phyloP scores from a whole-genome alignment of 2,797 vertebrate species.

The Ceryle rudis region DNA sequence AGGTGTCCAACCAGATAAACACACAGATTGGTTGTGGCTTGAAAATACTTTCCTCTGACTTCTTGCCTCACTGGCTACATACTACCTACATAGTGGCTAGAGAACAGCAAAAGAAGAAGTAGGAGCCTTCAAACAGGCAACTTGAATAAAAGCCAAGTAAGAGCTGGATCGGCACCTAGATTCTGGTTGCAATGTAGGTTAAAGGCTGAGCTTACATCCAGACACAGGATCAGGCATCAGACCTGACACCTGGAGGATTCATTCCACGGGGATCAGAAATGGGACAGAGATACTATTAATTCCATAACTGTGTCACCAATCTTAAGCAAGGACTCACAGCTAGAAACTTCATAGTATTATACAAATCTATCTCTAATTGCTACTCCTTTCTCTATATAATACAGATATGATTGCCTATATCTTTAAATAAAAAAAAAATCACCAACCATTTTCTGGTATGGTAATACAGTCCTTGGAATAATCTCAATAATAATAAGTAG shows the following conservation, averaged over 20 bases:
- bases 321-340: conserved; percentile 44
- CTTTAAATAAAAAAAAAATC: background rate
- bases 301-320: conserved; percentile 47
- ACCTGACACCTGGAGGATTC: conserved; percentile 38
- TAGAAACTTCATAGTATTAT: background rate
- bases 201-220: conserved; percentile 51
- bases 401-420: background rate
- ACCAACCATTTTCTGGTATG: background rate
- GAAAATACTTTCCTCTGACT: background rate
- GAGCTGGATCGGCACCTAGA: conserved; percentile 36
- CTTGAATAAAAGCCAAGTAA: background rate
- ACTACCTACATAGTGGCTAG: background rate
- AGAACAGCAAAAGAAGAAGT: background rate
- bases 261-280: conserved; percentile 55
- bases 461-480: background rate
- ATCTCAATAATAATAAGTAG: background rate
- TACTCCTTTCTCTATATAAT: background rate
- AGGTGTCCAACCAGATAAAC: background rate
- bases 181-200: conserved; percentile 49
- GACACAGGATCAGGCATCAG: conserved; percentile 35
- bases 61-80: background rate
- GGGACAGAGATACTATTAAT: conserved; percentile 69
- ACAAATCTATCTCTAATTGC: background rate
- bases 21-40: background rate
- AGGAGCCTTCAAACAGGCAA: background rate